Evolutionary conservation across 1,140 invertebrate species (phyloP), one percentile per base, ranked within the genome.

Genomic region (Pissodes strobi): DNA sequence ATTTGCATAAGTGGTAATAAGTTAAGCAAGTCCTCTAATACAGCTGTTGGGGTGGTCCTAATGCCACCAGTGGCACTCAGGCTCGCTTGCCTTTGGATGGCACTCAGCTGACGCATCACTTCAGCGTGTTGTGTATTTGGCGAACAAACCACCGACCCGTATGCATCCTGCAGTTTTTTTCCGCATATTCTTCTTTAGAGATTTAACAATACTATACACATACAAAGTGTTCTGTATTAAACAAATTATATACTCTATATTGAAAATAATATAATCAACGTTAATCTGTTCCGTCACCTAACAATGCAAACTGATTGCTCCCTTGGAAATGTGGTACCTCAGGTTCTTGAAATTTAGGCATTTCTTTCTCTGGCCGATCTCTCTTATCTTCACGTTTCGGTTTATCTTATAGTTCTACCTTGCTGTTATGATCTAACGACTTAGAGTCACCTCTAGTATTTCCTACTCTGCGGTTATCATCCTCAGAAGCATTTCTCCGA

Each of bases 311-410:
- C 62, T 76, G 73, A 52, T 77, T 77, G 37, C 62, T 71, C 1
- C 59, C 73, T 18, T 70, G 67, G 49, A 77, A 76, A 62, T 75
- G 75, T 18, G 74, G 70, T 12, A 72, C 72, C 63, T 75, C 74
- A 12, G 69, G 69, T 64, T 75, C 71, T 55, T 76, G 71, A 22
- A 78, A 65, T 68, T 76, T 77, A 17, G 76, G 75, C 74, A 77
- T 74, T 41, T 76, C 75, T 30, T 67, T 68, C 18, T 78, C 74
- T 2, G 46, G 65, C 58, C 55, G 59, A 15, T 75, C 73, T 19
- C 73, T 70, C 66, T 66, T 70, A 4, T 72, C 71, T 17, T 72
- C 69, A 1, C 59, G 38, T 62, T 66, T 72, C 8, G 58, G 58
- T 57, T 37, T 55, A 1, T 68, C 61, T 21, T 46, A 34, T 49